These are phyloP conservation scores for Pangasius djambal DNA, from an alignment of 2,797 vertebrate species.

Conservation along the genomic window DNA sequence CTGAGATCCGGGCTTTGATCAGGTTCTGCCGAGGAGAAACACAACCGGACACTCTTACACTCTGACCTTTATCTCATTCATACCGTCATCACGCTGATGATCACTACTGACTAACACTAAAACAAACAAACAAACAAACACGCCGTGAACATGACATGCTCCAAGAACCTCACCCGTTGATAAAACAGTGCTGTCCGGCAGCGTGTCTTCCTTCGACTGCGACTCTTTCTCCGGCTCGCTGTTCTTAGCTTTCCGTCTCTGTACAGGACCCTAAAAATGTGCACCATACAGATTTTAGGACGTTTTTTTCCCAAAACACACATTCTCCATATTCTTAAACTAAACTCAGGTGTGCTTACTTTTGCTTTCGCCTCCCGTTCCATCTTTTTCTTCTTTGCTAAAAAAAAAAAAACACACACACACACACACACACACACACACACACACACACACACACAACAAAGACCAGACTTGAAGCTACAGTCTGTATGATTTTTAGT, in stretches of 20 bases:
- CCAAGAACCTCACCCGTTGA: constrained; percentile 27
- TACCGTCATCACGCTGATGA: not conserved
- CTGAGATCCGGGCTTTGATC: not conserved
- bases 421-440: not conserved
- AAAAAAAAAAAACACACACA: not conserved
- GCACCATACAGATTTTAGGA: not conserved
- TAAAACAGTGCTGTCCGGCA: constrained; percentile 54
- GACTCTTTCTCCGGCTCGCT: not conserved
- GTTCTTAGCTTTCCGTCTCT: constrained; percentile 49
- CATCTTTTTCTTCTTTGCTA: constrained; percentile 50
- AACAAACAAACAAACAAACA: too few relatives aligned
- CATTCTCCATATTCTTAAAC: not conserved
- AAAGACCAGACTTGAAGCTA: not conserved
- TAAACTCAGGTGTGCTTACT: constrained; percentile 33
- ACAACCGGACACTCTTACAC: not conserved
- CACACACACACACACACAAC: not conserved
- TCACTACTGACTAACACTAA: not conserved
- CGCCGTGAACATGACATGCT: too few relatives aligned
- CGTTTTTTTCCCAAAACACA: too few relatives aligned
- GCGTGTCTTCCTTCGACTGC: constrained; percentile 9
- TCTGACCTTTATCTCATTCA: not conserved
- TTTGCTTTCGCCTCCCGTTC: constrained; percentile 46
- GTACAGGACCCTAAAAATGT: not conserved
- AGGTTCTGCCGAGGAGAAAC: constrained; percentile 24
- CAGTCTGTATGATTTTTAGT: not conserved